Evolutionary conservation across 2,888 invertebrate species (phyloP).

Genomic region (Prenolepis imparis): DNA sequence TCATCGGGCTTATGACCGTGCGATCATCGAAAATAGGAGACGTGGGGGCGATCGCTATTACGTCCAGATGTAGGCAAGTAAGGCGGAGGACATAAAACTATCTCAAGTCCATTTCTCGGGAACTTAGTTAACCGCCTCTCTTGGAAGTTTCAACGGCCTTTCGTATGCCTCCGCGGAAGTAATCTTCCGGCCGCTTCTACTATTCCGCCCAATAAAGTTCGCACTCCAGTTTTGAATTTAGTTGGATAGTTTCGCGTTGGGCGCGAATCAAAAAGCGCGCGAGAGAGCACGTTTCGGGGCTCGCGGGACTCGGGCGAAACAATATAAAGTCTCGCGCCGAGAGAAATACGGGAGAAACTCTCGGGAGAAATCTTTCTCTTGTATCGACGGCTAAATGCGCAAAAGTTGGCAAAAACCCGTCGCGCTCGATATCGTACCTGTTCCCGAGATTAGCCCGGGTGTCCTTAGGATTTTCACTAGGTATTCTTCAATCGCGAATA

Average conservation of each 20-base stretch:
- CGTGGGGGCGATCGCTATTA: slow-evolving; percentile 63
- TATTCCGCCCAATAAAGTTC: slow-evolving; percentile 81
- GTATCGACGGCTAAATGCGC: slow-evolving; percentile 22
- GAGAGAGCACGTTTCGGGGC: slow-evolving; percentile 8
- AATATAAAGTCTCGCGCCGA: slow-evolving; percentile 15
- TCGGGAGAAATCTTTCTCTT: slow-evolving; percentile 50
- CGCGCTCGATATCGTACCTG: background rate
- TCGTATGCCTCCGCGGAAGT: slow-evolving; percentile 71
- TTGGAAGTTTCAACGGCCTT: slow-evolving; percentile 80
- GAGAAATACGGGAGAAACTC: slow-evolving; percentile 40
- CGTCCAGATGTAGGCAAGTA: slow-evolving; percentile 67
- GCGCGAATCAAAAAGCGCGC: slow-evolving; percentile 61
- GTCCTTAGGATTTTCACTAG: background rate
- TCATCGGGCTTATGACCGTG: slow-evolving; percentile 45
- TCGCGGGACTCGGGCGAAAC: slow-evolving; percentile 40
- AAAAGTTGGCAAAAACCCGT: slow-evolving; percentile 24
- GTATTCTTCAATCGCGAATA: background rate
- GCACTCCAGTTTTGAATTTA: slow-evolving; percentile 81
- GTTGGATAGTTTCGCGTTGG: slow-evolving; percentile 69
- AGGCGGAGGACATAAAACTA: slow-evolving; percentile 71
- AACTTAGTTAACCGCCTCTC: slow-evolving; percentile 81
- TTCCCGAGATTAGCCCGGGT: background rate
- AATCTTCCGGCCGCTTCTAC: slow-evolving; percentile 80
- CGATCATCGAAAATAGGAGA: slow-evolving; percentile 52
- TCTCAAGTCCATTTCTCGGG: slow-evolving; percentile 77